Evolutionary conservation across 2,797 vertebrate genomes (phyloP).

Genomic region (Notolepis coatsorum): DNA sequence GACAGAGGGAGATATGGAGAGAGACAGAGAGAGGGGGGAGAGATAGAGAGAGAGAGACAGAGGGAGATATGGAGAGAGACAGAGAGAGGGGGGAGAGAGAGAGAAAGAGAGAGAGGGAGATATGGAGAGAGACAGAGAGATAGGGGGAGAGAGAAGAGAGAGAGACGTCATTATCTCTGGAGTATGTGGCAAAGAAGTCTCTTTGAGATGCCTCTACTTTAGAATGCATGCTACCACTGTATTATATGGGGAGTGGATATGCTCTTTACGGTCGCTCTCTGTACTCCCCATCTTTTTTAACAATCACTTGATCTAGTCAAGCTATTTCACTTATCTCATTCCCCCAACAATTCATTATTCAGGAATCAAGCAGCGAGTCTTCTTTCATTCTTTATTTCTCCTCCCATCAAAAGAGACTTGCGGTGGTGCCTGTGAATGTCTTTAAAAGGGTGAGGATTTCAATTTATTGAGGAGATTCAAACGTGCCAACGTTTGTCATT

Average conservation of each 20-base stretch:
- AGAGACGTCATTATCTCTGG: constrained; percentile 12
- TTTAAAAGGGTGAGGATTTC: neutral
- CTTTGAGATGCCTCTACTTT: neutral
- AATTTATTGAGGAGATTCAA: neutral
- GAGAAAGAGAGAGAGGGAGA: too few species aligned
- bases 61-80: too few species aligned
- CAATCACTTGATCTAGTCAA: constrained; percentile 1
- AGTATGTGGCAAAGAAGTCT: neutral
- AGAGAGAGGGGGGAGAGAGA: too few species aligned
- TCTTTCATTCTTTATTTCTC: neutral
- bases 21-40: too few species aligned
- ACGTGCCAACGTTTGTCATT: neutral
- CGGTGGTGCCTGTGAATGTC: too few species aligned
- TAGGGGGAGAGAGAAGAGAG: too few species aligned
- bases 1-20: too few species aligned
- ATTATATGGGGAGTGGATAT: neutral
- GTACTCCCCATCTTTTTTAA: neutral
- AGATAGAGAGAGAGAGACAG: too few species aligned
- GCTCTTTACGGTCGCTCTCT: neutral
- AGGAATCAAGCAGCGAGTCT: neutral
- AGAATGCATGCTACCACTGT: too few species aligned
- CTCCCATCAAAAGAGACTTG: neutral
- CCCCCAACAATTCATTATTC: neutral
- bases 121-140: too few species aligned
- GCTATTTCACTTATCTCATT: constrained; percentile 1